Conservation (phyloP, 2,888 invertebrate genomes). For the Lasius platythorax region DNA sequence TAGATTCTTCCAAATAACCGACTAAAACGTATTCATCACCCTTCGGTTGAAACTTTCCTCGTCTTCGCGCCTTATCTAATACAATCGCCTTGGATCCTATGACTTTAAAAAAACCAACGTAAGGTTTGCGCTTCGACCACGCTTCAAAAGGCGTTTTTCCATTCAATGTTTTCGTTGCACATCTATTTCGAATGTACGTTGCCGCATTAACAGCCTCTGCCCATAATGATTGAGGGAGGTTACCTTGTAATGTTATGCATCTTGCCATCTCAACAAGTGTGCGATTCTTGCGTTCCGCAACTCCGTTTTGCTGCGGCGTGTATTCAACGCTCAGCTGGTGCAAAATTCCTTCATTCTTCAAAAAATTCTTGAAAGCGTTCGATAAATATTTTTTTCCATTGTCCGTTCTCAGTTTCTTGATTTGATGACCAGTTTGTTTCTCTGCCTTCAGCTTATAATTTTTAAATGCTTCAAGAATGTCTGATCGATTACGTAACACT, state of each 20-base stretch:
- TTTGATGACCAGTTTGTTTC: conserved; percentile 53
- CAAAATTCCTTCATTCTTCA: conserved; percentile 53
- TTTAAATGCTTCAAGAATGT: conserved; percentile 59
- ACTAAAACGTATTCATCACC: background rate
- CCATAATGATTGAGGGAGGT: conserved; percentile 75
- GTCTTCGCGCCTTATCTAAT: background rate
- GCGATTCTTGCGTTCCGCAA: conserved; percentile 74
- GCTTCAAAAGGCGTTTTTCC: conserved; percentile 13
- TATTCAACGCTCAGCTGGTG: conserved; percentile 67
- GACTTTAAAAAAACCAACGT: background rate
- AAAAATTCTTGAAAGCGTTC: conserved; percentile 35
- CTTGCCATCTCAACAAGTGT: conserved; percentile 76
- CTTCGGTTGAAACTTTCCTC: conserved; percentile 8
- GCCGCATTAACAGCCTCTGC: conserved; percentile 76
- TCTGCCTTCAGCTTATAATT: conserved; percentile 55
- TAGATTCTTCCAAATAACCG: background rate
- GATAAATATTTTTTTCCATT: conserved; percentile 66
- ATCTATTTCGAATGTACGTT: conserved; percentile 74
- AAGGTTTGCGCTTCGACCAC: background rate
- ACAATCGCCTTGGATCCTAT: background rate
- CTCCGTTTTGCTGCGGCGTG: conserved; percentile 78
- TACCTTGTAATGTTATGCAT: conserved; percentile 68
- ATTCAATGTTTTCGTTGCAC: conserved; percentile 14
- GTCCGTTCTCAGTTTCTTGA: conserved; percentile 60
- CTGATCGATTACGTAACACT: conserved; percentile 57